phyloP scores from a whole-genome alignment of 2,888 invertebrate genomes.

The Myopa testacea region DNA sequence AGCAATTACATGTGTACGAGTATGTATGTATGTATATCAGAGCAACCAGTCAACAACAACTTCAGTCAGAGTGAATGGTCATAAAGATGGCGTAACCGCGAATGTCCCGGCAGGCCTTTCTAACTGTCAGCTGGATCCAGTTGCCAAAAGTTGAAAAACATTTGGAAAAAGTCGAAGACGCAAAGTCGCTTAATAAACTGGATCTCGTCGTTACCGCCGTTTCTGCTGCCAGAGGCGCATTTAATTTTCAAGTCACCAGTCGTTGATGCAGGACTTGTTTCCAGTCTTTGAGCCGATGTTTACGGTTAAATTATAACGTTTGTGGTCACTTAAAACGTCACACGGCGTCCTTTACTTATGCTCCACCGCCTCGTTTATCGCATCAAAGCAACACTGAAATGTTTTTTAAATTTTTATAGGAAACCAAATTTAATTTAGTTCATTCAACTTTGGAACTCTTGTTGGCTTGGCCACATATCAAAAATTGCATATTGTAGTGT shows the following conservation, averaged over 20 bases:
- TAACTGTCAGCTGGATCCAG: not conserved
- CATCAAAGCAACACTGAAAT: not conserved
- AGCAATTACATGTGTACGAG: not conserved
- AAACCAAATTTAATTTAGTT: slow-evolving; percentile 9
- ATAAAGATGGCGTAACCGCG: slow-evolving; percentile 26
- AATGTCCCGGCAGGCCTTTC: slow-evolving; percentile 11
- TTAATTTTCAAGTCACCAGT: not conserved
- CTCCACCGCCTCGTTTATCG: too few relatives aligned
- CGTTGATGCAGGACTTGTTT: not conserved
- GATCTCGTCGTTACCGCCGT: not conserved
- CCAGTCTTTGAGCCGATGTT: not conserved
- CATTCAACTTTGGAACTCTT: slow-evolving; percentile 4
- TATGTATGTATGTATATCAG: too few relatives aligned
- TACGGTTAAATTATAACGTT: not conserved
- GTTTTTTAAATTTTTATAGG: not conserved
- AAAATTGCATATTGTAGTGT: slow-evolving; percentile 4
- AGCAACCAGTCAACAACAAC: not conserved
- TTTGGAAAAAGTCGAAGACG: not conserved
- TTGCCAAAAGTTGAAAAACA: slow-evolving; percentile 20
- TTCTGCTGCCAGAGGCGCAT: not conserved
- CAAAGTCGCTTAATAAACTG: not conserved
- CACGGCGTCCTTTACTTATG: not conserved
- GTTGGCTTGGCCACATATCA: not conserved
- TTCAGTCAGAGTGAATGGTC: slow-evolving; percentile 27
- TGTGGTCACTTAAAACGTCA: slow-evolving; percentile 15